phyloP scores from a whole-genome alignment of 2,888 invertebrate species.

The Drosophila quinaria region DNA sequence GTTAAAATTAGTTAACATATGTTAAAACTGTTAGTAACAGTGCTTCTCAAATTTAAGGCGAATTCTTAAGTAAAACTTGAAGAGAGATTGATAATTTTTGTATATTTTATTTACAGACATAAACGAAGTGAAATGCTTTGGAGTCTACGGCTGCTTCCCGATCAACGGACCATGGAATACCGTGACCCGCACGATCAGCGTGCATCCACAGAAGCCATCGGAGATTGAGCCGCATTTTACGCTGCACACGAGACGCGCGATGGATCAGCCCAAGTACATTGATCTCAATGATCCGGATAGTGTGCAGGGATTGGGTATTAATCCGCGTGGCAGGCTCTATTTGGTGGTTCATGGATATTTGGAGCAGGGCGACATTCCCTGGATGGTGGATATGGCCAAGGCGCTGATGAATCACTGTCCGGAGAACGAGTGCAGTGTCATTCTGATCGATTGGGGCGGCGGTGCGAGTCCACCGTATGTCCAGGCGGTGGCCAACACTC shows the following conservation, averaged over 20 bases:
- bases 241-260: constrained; percentile 87
- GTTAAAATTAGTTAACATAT: too few relatives aligned
- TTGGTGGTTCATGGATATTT: constrained; percentile 95
- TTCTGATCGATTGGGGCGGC: constrained; percentile 94
- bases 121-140: constrained; percentile 89
- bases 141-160: constrained; percentile 93
- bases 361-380: constrained; percentile 91
- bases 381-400: constrained; percentile 90
- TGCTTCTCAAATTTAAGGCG: background rate
- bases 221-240: constrained; percentile 87
- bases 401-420: constrained; percentile 89
- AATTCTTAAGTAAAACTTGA: background rate
- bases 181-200: constrained; percentile 91
- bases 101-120: constrained; percentile 70
- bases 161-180: constrained; percentile 92
- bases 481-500: constrained; percentile 96
- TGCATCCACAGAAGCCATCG: constrained; percentile 91
- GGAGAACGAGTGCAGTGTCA: constrained; percentile 90
- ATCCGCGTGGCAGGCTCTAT: constrained; percentile 89
- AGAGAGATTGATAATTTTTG: too few relatives aligned
- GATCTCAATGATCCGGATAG: constrained; percentile 89
- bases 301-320: constrained; percentile 88
- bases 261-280: constrained; percentile 87
- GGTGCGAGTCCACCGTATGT: constrained; percentile 95
- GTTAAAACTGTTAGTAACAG: background rate